A percentile compares a stretch with the other conserved stretches of the same genome.
Conservation (phyloP, 2,888 invertebrate species). For the Augochlorella aurata region DNA sequence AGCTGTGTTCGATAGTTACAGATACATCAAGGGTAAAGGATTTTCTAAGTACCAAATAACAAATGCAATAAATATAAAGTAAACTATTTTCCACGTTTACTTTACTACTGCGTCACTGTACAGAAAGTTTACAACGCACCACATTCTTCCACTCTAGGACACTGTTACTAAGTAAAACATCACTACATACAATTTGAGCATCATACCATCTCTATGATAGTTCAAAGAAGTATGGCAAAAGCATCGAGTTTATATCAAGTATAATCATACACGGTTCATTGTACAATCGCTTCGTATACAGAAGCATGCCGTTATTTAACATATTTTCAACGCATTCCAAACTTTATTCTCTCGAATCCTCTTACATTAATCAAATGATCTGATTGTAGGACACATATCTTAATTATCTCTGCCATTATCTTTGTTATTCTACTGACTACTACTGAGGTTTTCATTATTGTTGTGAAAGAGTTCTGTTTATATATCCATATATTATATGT, state of each 20-base stretch:
- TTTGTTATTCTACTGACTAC: slow-evolving; percentile 68
- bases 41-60: slow-evolving; percentile 40
- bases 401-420: slow-evolving; percentile 53
- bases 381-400: slow-evolving; percentile 57
- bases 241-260: slow-evolving; percentile 63
- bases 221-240: slow-evolving; percentile 71
- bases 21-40: slow-evolving; percentile 15
- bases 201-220: slow-evolving; percentile 67
- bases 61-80: slow-evolving; percentile 31
- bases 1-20: slow-evolving; percentile 1
- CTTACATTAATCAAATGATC: slow-evolving; percentile 57
- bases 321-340: slow-evolving; percentile 48
- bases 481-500: slow-evolving; percentile 70
- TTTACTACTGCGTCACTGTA: slow-evolving; percentile 40
- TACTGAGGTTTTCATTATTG: slow-evolving; percentile 69
- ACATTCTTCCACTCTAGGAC: slow-evolving; percentile 64
- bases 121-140: slow-evolving; percentile 61
- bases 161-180: slow-evolving; percentile 65
- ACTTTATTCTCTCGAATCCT: slow-evolving; percentile 43
- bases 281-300: slow-evolving; percentile 36
- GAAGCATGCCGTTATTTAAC: slow-evolving; percentile 50
- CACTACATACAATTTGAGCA: slow-evolving; percentile 73
- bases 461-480: slow-evolving; percentile 68
- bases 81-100: slow-evolving; percentile 17
- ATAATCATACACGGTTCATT: slow-evolving; percentile 49